Evolutionary conservation across 2,113 vertebrate species (phyloP).

Genomic region (Eonycteris spelaea): DNA sequence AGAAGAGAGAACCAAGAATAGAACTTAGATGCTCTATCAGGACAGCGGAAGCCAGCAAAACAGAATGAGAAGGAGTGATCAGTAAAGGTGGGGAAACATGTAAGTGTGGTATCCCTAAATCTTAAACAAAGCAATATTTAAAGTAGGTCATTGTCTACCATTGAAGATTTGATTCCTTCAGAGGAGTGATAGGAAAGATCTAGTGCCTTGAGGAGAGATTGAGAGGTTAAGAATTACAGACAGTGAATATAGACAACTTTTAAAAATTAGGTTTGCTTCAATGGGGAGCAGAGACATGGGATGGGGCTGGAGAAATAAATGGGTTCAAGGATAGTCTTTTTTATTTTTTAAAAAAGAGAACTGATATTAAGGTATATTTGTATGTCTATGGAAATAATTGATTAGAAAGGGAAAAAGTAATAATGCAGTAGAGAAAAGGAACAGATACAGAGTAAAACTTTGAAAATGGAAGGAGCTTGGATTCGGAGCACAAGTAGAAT

Average conservation of each 20-base stretch:
- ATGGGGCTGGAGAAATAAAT: neutral
- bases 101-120: neutral
- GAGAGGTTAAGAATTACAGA: neutral
- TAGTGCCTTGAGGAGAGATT: neutral
- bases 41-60: neutral
- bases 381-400: neutral
- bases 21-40: neutral
- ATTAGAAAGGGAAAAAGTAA: neutral
- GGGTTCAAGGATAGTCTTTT: neutral
- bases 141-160: neutral
- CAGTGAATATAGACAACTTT: neutral
- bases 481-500: neutral
- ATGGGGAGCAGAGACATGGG: neutral
- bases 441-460: neutral
- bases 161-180: neutral
- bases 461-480: neutral
- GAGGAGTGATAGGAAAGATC: neutral
- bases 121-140: neutral
- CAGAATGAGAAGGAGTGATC: neutral
- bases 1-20: neutral
- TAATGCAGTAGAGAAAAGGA: neutral
- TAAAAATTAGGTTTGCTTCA: neutral
- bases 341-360: neutral
- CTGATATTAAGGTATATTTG: neutral
- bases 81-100: neutral